Base-by-base conservation (phyloP, 2,888 invertebrate species). In the Beris chalybata region DNA sequence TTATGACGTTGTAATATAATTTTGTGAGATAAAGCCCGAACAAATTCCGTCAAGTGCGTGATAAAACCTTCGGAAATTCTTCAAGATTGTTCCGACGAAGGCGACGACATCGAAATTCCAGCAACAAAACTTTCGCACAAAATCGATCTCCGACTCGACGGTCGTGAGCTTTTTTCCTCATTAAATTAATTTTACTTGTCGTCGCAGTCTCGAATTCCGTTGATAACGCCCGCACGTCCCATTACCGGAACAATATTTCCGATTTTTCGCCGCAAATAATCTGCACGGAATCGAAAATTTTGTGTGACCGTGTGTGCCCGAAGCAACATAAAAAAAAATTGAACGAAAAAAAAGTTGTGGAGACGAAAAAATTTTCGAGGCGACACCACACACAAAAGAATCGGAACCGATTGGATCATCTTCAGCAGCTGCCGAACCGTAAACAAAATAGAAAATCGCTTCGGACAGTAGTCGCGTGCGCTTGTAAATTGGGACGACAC, bases 51-150 rank as follows among this genome's bases (percentile, higher is more conserved):
- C 38, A 38, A 38, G 38, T 38, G 38, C 7, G 9, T 9, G 38
- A 38, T 5, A 38, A 38, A 38, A 38, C 50, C n/a, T 12, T 13
- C 43, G n/a, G 38, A 61, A 61, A 61, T 61, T 50, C 50, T 50
- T 50, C 38, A 15, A 38, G n/a, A 22, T 13, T 30, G 6, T 4
- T n/a, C 52, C 52, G 32, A 50, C 61, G 61, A 61, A 32, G 13
- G 50, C 52, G 38, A 38, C 50, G 50, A 22, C 22, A 22, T 22
- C 22, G 22, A 22, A 61, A 61, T 61, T 61, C 61, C 61, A 61
- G 61, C 59, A 59, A 59, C 61, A 61, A 61, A 29, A 53, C 29
- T 52, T 61, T 65, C 64, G 53, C 64, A 64, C 54, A 64, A 64
- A 64, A 64, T 64, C 64, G 64, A 64, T 64, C 54, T 64, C 45